Base-by-base conservation (phyloP, 2,888 invertebrate species). In the Ectropis crepuscularia region DNA sequence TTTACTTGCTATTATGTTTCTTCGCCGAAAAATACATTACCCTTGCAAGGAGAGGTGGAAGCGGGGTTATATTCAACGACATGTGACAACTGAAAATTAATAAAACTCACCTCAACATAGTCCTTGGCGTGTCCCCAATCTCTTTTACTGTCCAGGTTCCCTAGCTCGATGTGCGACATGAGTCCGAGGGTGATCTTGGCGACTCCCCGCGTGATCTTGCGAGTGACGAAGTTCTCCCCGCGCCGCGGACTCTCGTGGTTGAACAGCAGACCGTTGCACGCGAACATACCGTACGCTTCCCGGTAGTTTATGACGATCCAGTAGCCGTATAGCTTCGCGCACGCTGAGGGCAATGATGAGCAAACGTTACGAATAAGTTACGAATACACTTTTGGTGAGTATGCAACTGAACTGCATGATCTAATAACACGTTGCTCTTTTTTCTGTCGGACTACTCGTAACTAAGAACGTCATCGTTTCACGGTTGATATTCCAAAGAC, bases 101-200 rank as follows among this genome's bases (percentile, higher is more conserved):
- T 28, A 4, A 49, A 0, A 69, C 81, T 80, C 81, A 97, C 97
- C 94, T 98, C 97, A 6, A 99, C 97, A 86, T 98, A 99, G 89
- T 99, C 99, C 87, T 95, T 97, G 0, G 98, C 98, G 87, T 98
- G 98, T 6, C 99, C 99, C 99, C 99, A 99, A 88, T 99, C 99
- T 78, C 99, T 94, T 83, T 97, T 96, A 11, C 99, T 97, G 86
- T 99, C 98, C 78, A 99, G 90, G 86, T 98, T 99, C 12, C 99
- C 99, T 63, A 99, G 93, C 83, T 99, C 98, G 58, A 99, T 89
- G 67, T 91, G 94, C 66, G 98, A 96, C 85, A 98, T 95, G 66
- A 98, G 95, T 0, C 98, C 98, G 7, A 99, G 94, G 61, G 95
- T 94, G 75, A 99, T 99, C 93, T 99, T 99, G 7, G 99, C 98